Percentiles rank a stretch among this genome's conserved stretches.
Evolutionary conservation across 2,888 invertebrate genomes (phyloP).

Genomic region (Rotaria magnacalcarata): DNA sequence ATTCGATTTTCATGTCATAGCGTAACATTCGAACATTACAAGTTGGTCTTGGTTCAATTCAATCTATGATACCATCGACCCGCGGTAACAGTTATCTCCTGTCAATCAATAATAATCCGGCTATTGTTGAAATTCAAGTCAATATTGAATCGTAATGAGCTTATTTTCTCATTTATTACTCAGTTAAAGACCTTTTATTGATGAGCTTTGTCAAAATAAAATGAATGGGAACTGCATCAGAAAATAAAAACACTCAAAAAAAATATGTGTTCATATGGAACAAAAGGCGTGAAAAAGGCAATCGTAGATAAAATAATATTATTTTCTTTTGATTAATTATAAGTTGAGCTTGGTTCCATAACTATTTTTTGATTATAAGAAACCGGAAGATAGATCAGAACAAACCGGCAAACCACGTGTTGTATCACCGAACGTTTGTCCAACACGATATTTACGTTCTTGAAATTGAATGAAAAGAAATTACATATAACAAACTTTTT

Average conservation of each 20-base stretch:
- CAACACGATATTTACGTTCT: slow-evolving; percentile 56
- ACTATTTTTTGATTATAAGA: neutral
- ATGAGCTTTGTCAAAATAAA: neutral
- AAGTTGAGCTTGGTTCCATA: neutral
- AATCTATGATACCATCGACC: neutral
- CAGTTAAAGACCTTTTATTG: neutral
- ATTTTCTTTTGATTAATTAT: no score
- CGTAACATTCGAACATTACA: neutral
- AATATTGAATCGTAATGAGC: neutral
- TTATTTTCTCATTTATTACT: neutral
- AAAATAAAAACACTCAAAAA: neutral
- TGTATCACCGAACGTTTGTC: slow-evolving; percentile 59
- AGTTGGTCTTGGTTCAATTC: neutral
- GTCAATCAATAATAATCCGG: neutral
- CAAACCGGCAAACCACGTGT: slow-evolving; percentile 56
- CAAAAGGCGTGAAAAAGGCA: no score
- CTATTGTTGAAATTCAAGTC: neutral
- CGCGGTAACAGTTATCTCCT: neutral
- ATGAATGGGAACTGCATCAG: neutral
- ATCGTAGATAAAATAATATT: no score
- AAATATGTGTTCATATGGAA: no score
- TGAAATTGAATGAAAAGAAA: slow-evolving; percentile 46
- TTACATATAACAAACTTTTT: slow-evolving; percentile 8
- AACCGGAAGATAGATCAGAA: slow-evolving; percentile 50
- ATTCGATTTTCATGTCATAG: neutral